Evolutionary conservation across 2,888 invertebrate species (phyloP).

Genomic region (Dichetophora obliterata): DNA sequence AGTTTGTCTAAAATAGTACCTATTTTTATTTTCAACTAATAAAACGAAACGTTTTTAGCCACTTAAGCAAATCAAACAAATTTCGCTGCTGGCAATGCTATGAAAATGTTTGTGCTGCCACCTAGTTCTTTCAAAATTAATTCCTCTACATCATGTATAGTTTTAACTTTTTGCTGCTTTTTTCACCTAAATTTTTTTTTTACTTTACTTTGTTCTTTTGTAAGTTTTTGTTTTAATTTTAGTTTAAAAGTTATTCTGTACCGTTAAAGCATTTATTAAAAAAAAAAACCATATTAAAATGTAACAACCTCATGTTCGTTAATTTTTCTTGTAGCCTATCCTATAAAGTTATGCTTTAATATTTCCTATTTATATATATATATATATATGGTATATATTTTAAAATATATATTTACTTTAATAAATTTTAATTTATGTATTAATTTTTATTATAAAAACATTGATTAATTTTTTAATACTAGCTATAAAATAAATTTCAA

Average conservation of each 20-base stretch:
- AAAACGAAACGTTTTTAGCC: too few species aligned
- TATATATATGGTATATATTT: background rate
- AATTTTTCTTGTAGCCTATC: conserved; percentile 15
- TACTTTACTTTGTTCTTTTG: background rate
- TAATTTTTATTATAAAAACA: background rate
- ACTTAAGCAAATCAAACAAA: too few species aligned
- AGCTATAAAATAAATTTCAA: conserved; percentile 20
- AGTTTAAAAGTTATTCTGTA: conserved; percentile 27
- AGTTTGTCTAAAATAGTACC: too few species aligned
- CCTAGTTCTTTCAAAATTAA: too few species aligned
- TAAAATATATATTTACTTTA: background rate
- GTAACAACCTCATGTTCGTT: conserved; percentile 10
- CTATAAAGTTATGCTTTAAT: conserved; percentile 26
- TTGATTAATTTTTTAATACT: background rate
- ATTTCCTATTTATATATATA: conserved; percentile 31
- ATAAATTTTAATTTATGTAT: too few species aligned
- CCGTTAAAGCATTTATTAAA: conserved; percentile 45
- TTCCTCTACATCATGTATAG: too few species aligned
- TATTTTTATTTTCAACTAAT: too few species aligned
- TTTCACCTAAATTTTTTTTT: background rate
- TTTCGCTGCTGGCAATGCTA: too few species aligned
- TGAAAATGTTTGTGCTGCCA: too few species aligned
- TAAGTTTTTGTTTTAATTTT: background rate
- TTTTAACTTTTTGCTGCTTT: too few species aligned
- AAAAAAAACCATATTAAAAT: background rate